Base-by-base conservation (phyloP, 2,113 vertebrate species). In the Scolopax mira region DNA sequence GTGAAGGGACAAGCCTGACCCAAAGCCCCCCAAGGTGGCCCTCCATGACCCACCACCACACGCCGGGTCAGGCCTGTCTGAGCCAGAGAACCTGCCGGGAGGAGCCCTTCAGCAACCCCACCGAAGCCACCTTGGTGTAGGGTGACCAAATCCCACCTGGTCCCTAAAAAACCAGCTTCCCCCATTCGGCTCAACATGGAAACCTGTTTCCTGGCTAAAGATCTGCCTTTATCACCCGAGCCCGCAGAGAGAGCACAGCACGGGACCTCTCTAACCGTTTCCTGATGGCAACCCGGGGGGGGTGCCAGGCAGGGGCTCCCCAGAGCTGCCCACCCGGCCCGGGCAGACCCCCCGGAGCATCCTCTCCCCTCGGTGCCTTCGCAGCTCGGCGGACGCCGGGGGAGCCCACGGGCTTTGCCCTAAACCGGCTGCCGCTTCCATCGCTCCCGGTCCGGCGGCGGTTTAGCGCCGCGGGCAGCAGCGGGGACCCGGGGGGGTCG, bases 41-140 rank as follows among this genome's bases (percentile, higher is more conserved):
- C 62, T 44, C 46, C 51, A 21, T 0, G 5, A 33, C 51, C 28
- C 28, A 9, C 15, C 41, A 27, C 2, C 0, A 0, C 21, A 3
- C 0, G 1, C 28, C 31, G 60, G 35, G 14, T 35, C 74, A 67
- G 65, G 70, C 30, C 33, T 9, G 18, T 4, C 9, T 1, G 5
- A 75, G 5, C 13, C 24, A 55, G 23, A 51, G 55, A 23, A 25
- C 12, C 55, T 62, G 51, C 42, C 39, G 8, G 55, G 13, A 58
- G 49, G 28, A 79, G 41, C 33, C 52, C 79, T 18, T 41, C 27
- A 66, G 46, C 52, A 9, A 44, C 35, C 28, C 1, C 5, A 2
- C 69, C 22, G 37, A 72, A 88, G 27, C 67, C 62, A 42, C 54
- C 67, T 33, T 5, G 7, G 39, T 10, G 23, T 2, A 51, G 54